Conservation (phyloP, 2,888 invertebrate genomes). For the Sarcophaga carnaria region DNA sequence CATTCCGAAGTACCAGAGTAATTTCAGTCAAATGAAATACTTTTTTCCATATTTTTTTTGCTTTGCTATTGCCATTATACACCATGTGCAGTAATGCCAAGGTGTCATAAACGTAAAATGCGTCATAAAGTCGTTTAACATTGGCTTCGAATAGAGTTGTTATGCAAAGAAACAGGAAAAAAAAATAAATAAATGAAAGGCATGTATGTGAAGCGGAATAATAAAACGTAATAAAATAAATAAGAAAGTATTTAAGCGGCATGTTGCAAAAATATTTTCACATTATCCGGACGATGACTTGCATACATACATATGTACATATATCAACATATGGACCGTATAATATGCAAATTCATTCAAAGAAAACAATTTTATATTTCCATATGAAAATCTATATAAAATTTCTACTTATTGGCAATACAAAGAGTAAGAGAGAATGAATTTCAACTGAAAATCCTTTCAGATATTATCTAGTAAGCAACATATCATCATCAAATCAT, state of each 20-base stretch:
- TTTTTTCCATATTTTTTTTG: not conserved
- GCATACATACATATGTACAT: not conserved
- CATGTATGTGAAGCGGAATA: not conserved
- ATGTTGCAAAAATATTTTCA: slow-evolving; percentile 28
- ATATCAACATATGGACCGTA: no score
- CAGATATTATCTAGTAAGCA: no score
- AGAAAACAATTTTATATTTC: not conserved
- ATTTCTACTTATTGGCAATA: no score
- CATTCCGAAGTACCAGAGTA: not conserved
- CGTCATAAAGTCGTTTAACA: slow-evolving; percentile 56
- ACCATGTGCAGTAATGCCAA: slow-evolving; percentile 24
- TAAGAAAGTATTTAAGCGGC: slow-evolving; percentile 30
- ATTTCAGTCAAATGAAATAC: slow-evolving; percentile 16
- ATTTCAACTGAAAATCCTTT: no score
- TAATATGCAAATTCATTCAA: not conserved
- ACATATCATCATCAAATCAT: no score
- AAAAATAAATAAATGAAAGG: not conserved
- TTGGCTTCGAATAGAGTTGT: slow-evolving; percentile 47
- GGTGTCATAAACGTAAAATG: slow-evolving; percentile 60
- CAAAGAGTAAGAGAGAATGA: no score
- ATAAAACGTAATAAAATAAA: slow-evolving; percentile 27
- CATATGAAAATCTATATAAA: no score
- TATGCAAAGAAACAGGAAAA: slow-evolving; percentile 8
- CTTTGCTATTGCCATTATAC: not conserved
- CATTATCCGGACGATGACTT: not conserved